Percentiles rank a stretch among this genome's conserved stretches.
phyloP scores from a whole-genome alignment of 1,140 invertebrate genomes.

The Drosophila yakuba region DNA sequence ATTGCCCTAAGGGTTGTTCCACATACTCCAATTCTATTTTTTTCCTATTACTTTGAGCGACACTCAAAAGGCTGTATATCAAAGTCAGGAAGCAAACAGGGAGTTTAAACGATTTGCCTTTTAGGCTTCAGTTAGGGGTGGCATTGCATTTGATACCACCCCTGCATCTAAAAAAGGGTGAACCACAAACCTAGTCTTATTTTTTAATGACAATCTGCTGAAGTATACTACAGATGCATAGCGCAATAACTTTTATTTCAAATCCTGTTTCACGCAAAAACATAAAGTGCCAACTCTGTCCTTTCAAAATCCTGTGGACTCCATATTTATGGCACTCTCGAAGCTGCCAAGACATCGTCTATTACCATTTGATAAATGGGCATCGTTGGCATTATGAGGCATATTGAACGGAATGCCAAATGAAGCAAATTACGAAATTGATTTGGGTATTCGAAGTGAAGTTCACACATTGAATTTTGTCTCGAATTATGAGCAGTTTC shows the following conservation, averaged over 20 bases:
- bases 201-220: neutral
- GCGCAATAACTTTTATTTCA: neutral
- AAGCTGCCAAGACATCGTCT: neutral
- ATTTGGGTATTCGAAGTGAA: conserved; percentile 41
- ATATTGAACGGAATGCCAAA: conserved; percentile 2
- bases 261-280: neutral
- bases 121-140: conserved; percentile 22
- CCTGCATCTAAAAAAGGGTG: conserved; percentile 1
- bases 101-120: conserved; percentile 44
- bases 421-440: conserved; percentile 19
- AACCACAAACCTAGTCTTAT: too few relatives aligned
- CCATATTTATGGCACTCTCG: conserved; percentile 12
- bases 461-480: neutral
- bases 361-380: conserved; percentile 5
- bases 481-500: conserved; percentile 5
- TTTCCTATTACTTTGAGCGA: conserved; percentile 14
- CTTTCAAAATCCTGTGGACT: neutral
- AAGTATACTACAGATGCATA: neutral
- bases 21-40: conserved; percentile 9
- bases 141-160: neutral
- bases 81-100: conserved; percentile 30
- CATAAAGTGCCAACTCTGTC: too few relatives aligned
- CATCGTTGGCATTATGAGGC: conserved; percentile 33
- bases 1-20: conserved; percentile 23
- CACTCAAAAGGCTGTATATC: conserved; percentile 45